Evolutionary conservation across 2,888 invertebrate species (phyloP).

Genomic region (Pinctada fucata): DNA sequence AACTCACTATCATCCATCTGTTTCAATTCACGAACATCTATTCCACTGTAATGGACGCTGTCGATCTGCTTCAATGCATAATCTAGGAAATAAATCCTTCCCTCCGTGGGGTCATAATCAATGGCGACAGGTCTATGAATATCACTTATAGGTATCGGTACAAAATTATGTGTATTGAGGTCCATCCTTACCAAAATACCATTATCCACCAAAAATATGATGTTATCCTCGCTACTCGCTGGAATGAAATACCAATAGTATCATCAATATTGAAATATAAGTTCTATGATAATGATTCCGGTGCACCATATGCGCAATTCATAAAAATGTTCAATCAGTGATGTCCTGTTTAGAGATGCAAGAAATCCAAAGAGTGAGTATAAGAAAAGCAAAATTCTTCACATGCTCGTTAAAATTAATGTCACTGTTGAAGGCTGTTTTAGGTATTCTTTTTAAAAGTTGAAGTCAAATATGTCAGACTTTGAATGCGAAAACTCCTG

Average conservation of each 20-base stretch:
- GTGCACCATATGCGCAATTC: too few relatives aligned
- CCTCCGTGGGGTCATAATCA: constrained; percentile 49
- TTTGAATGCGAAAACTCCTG: too few relatives aligned
- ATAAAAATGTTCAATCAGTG: too few relatives aligned
- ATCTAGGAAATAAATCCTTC: constrained; percentile 52
- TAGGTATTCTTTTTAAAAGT: too few relatives aligned
- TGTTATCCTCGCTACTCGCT: constrained; percentile 36
- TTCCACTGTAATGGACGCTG: constrained; percentile 47
- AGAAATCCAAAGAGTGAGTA: too few relatives aligned
- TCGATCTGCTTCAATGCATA: constrained; percentile 37
- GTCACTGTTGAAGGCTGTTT: too few relatives aligned
- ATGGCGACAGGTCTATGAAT: constrained; percentile 43
- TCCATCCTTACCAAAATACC: constrained; percentile 52
- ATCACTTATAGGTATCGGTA: constrained; percentile 42
- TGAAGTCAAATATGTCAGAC: too few relatives aligned
- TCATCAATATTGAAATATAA: too few relatives aligned
- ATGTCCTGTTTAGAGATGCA: too few relatives aligned
- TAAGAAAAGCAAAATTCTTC: too few relatives aligned
- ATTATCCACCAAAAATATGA: constrained; percentile 36
- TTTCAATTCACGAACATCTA: constrained; percentile 41
- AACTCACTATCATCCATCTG: constrained; percentile 42
- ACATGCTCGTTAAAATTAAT: too few relatives aligned
- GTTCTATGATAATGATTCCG: too few relatives aligned
- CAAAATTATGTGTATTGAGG: constrained; percentile 45
- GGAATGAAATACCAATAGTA: neutral